A percentile compares a stretch with the other conserved stretches of the same genome.
Evolutionary conservation across 2,797 vertebrate species (phyloP).

Genomic region (Sebastolobus alascanus): DNA sequence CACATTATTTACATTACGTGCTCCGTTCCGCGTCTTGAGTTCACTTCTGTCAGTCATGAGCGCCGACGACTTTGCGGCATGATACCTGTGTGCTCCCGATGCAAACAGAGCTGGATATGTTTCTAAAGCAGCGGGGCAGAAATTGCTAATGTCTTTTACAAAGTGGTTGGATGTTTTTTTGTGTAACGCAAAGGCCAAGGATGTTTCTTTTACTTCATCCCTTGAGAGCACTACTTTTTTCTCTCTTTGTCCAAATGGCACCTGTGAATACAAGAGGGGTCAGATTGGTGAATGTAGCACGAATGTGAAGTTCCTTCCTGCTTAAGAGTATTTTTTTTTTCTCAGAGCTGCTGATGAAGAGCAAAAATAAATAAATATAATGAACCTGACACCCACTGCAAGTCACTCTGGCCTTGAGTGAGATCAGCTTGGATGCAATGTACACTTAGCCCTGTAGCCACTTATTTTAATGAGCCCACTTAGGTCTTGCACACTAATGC

Average conservation of each 20-base stretch:
- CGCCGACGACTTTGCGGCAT: constrained; percentile 35
- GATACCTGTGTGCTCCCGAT: constrained; percentile 32
- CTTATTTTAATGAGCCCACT: constrained; percentile 83
- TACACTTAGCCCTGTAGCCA: constrained; percentile 71
- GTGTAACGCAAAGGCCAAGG: constrained; percentile 33
- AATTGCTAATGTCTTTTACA: constrained; percentile 40
- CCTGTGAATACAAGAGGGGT: constrained; percentile 27
- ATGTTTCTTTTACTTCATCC: constrained; percentile 38
- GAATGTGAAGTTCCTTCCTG: constrained; percentile 39
- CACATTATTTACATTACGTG: constrained; percentile 71
- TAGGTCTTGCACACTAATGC: constrained; percentile 74
- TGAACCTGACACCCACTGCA: constrained; percentile 53
- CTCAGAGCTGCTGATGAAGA: constrained; percentile 44
- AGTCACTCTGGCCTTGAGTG: constrained; percentile 69
- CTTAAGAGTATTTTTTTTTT: constrained; percentile 33
- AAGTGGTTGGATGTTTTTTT: constrained; percentile 28
- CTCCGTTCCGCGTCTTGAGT: constrained; percentile 41
- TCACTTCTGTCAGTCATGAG: constrained; percentile 54
- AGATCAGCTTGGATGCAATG: constrained; percentile 61
- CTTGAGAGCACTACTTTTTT: constrained; percentile 20
- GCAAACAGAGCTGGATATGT: constrained; percentile 42
- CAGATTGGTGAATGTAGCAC: constrained; percentile 21
- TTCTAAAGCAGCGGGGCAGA: constrained; percentile 45
- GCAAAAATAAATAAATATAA: constrained; percentile 60
- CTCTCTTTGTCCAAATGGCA: constrained; percentile 34